Evolutionary conservation across 2,113 vertebrate genomes (phyloP).

Genomic region (Hipposideros armiger): DNA sequence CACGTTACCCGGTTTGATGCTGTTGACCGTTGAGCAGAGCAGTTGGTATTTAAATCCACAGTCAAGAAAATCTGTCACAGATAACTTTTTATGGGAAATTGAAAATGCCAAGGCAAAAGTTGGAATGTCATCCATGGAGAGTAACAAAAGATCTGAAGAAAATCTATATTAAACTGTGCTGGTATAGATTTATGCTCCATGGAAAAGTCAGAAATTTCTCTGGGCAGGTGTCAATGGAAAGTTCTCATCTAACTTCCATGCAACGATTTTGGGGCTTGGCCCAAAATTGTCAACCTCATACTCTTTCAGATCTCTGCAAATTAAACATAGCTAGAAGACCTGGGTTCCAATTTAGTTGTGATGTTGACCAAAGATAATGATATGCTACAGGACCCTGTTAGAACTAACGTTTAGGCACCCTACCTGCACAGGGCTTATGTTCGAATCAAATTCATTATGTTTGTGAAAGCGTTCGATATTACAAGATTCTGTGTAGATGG

Average conservation of each 20-base stretch:
- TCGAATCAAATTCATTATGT: background rate
- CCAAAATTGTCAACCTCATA: background rate
- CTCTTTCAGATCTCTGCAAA: background rate
- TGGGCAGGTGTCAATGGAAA: background rate
- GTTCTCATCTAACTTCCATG: background rate
- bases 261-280: background rate
- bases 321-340: background rate
- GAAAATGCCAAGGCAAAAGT: constrained; percentile 66
- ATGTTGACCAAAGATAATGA: background rate
- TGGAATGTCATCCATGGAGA: background rate
- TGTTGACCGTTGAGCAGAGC: background rate
- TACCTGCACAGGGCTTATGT: background rate
- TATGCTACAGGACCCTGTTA: background rate
- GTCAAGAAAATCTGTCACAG: constrained; percentile 51
- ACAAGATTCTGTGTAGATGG: background rate
- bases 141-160: background rate
- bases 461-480: background rate
- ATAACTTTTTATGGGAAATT: background rate
- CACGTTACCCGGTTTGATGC: background rate
- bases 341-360: background rate
- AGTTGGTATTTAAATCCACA: background rate
- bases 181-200: background rate
- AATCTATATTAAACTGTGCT: background rate
- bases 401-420: background rate
- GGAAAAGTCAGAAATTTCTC: constrained; percentile 32